Evolutionary conservation across 2,113 vertebrate genomes (phyloP).

Genomic region (Hiodon tergisus): DNA sequence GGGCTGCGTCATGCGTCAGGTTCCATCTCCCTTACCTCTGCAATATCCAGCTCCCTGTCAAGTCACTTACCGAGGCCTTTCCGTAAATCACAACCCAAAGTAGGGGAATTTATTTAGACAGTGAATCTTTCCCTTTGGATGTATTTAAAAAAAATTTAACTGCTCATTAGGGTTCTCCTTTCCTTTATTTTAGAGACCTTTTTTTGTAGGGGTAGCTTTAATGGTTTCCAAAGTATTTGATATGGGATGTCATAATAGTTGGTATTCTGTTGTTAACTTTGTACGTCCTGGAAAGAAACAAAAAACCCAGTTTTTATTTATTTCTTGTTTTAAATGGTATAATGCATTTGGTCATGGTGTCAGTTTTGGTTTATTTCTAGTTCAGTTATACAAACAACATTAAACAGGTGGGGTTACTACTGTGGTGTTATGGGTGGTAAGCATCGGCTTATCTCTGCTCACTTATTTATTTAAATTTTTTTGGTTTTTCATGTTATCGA

Average conservation of each 20-base stretch:
- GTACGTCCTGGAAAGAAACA: neutral
- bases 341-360: too few relatives aligned
- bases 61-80: neutral
- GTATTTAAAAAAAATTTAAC: too few relatives aligned
- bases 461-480: too few relatives aligned
- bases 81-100: constrained; percentile 23
- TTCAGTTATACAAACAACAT: too few relatives aligned
- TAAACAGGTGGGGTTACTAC: too few relatives aligned
- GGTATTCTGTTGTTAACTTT: neutral
- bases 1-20: constrained; percentile 14
- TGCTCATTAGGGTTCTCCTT: neutral
- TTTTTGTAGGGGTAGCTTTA: neutral
- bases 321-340: too few relatives aligned
- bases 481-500: constrained; percentile 15
- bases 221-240: constrained; percentile 1
- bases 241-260: neutral
- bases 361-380: too few relatives aligned
- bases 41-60: neutral
- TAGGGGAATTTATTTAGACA: constrained; percentile 18
- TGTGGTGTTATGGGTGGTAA: too few relatives aligned
- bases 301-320: too few relatives aligned
- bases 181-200: neutral
- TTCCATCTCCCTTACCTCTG: constrained; percentile 17
- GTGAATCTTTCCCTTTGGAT: constrained; percentile 7
- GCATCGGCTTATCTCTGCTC: too few relatives aligned